A percentile compares a stretch with the other conserved stretches of the same genome.
These are phyloP conservation scores for Entomyzon cyanotis DNA, from an alignment of 2,113 vertebrate species.

Conservation along the genomic window DNA sequence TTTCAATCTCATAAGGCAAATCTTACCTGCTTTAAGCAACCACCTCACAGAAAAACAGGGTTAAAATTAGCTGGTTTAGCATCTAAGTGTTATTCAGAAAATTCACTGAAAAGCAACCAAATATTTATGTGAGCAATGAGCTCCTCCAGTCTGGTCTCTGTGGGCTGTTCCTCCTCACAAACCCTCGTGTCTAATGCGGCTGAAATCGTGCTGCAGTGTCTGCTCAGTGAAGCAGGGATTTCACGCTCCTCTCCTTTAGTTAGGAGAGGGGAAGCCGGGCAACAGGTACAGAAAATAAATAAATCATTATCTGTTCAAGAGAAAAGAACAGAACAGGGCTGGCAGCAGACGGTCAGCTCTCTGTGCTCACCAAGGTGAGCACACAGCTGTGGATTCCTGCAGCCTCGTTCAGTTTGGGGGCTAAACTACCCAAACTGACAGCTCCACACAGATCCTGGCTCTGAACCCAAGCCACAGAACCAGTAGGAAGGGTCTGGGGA, in stretches of 20 bases:
- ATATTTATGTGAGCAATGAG: not conserved
- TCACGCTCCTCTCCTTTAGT: not conserved
- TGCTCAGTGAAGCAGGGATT: not conserved
- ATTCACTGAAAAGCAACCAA: not conserved
- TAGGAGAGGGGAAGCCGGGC: not conserved
- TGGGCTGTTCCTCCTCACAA: not conserved
- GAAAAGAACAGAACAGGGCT: not conserved
- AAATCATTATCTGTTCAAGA: not conserved
- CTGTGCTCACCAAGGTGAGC: not conserved
- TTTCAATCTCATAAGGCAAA: not conserved
- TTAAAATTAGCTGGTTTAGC: not conserved
- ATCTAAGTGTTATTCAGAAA: not conserved
- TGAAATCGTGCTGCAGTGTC: slow-evolving; percentile 17
- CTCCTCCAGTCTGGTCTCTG: not conserved
- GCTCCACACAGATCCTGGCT: not conserved
- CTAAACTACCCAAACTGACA: accelerated
- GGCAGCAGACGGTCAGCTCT: not conserved
- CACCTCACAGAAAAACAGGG: not conserved
- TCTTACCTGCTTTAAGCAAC: not conserved
- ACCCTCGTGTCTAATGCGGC: not conserved
- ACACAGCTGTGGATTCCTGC: not conserved
- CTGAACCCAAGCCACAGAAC: not conserved
- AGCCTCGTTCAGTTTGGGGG: accelerated
- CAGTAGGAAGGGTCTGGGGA: not conserved
- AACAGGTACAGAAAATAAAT: not conserved